Conservation (phyloP, 1,140 invertebrate genomes). For the Drosophila sproati region DNA sequence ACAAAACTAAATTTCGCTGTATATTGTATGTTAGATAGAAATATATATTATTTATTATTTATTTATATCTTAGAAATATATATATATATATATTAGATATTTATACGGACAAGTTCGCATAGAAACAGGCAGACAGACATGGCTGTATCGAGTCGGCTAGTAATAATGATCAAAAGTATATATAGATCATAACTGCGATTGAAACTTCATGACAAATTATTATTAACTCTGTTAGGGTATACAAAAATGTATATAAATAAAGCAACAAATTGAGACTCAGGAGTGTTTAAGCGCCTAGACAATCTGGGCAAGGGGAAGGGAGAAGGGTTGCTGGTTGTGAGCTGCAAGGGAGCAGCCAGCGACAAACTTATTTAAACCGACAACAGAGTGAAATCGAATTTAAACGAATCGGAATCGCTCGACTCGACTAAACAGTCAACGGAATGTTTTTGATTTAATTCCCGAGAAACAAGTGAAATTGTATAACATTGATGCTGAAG, state of each 20-base stretch:
- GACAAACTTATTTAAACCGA: constrained; percentile 47
- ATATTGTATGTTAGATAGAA: too few relatives aligned
- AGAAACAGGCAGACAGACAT: constrained; percentile 11
- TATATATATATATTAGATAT: too few relatives aligned
- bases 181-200: too few relatives aligned
- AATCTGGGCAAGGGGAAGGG: too few relatives aligned
- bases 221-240: too few relatives aligned
- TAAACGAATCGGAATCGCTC: constrained; percentile 20
- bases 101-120: too few relatives aligned
- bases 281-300: constrained; percentile 13
- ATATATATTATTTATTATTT: too few relatives aligned
- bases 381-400: constrained; percentile 31
- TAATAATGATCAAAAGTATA: too few relatives aligned
- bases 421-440: constrained; percentile 1
- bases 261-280: constrained; percentile 34
- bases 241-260: background rate
- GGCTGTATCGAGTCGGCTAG: too few relatives aligned
- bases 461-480: constrained; percentile 4
- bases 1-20: too few relatives aligned
- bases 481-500: background rate
- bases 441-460: constrained; percentile 9
- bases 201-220: too few relatives aligned
- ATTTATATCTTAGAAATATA: too few relatives aligned
- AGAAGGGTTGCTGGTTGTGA: background rate
- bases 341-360: background rate